Base-by-base conservation (phyloP, 2,888 invertebrate genomes). In the Tromatobia lineatoria region DNA sequence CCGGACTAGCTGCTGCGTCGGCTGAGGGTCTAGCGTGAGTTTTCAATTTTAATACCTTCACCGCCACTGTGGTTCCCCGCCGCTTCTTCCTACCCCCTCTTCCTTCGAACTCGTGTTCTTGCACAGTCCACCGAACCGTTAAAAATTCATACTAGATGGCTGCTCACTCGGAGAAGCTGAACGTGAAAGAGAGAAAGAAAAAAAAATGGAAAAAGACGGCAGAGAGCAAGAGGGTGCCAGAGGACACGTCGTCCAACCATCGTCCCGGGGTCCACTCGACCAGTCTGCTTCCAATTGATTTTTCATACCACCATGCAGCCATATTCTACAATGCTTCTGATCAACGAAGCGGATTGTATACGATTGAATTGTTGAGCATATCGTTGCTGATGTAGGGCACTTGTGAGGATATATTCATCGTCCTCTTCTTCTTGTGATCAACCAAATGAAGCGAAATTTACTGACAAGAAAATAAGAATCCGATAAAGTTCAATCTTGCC, bases 91-190 rank as follows among this genome's bases (percentile, higher is more conserved):
- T 57, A 13, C 29, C 34, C 13, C 45, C 70, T 38, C 71, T 66
- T 38, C 45, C 20, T 64, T 71, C 29, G 70, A 82, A 77, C 82
- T 77, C 59, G 59, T 78, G 73, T 77, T 82, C 67, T 77, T 69
- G 66, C 79, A 80, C 79, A 66, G 73, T 45, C 73, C 79, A 80
- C 20, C 79, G 79, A 66, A 20, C 82, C 82, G 74, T 82, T 79
- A 79, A 79, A 82, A 82, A 79, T 82, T 79, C 82, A 79, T 70
- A 79, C 69, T 64, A 54, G 38, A 70, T 57, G 74, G 29, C 64
- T 38, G 69, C 70, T 47, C 57, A 64, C 61, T 70, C 54, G 70
- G 52, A 78, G 75, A 83, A 70, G 42, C 75, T 66, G 59, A 45
- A 52, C 11, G 67, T 29, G 34, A 70, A 70, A 67, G 15, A 38